These are phyloP conservation scores for Ameiurus melas DNA, from an alignment of 2,113 vertebrate species.

Conservation along the genomic window DNA sequence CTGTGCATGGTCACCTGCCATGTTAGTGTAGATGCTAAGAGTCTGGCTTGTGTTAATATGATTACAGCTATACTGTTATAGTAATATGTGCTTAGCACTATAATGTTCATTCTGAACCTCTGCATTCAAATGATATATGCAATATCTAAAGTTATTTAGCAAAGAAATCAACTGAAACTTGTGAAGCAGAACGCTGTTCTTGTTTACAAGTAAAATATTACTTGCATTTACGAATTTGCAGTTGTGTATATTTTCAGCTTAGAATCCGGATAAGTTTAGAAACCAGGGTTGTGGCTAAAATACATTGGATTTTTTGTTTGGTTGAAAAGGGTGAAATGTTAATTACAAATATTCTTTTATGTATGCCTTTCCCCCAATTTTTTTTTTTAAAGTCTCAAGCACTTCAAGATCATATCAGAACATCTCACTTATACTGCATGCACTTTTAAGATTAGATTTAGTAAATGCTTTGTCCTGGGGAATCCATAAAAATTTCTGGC, in stretches of 20 bases:
- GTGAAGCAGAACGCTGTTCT: not conserved
- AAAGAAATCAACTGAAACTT: not conserved
- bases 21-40: not conserved
- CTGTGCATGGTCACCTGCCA: not conserved
- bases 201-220: slow-evolving; percentile 10
- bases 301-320: not conserved
- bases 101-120: no score
- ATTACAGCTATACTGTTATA: not conserved
- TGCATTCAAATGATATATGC: not conserved
- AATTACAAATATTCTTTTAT: not conserved
- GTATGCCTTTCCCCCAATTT: no score
- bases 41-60: not conserved
- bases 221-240: not conserved
- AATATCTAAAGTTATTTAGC: not conserved
- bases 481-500: not conserved
- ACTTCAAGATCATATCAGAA: not conserved
- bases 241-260: not conserved
- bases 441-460: not conserved
- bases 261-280: not conserved
- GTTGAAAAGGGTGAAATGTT: not conserved
- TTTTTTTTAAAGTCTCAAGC: no score
- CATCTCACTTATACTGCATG: not conserved
- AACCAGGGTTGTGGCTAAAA: not conserved
- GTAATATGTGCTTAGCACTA: not conserved
- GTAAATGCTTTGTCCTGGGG: not conserved